Evolutionary conservation across 2,113 vertebrate genomes (phyloP), one percentile per base, ranked within the genome.

Genomic region (Mesocricetus auratus): DNA sequence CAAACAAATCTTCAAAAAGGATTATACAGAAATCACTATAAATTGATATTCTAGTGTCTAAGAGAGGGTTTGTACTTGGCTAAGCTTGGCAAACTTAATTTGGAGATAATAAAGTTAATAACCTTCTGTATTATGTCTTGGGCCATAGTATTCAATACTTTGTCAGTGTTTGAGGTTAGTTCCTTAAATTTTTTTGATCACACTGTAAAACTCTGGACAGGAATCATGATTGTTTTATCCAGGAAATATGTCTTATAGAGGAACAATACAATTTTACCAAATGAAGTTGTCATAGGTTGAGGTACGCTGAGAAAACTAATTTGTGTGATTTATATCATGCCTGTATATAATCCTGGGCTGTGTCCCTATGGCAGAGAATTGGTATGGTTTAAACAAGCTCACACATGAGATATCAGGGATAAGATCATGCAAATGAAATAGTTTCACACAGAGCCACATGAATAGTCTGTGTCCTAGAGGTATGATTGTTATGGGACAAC

Each of bases 21-120:
- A 91, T 87, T 47, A 71, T 53, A 62, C 93, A 96, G 22, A 95
- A 92, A 16, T 26, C 33, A 96, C 45, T 95, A 75, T 53, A 95
- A 68, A 83, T 16, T 91, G 89, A 5, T 42, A 93, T 85, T 60
- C 5, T 75, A 78, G 88, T 50, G 2, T 39, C 3, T 60, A 89
- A 47, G 7, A 47, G 7, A 58, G 39, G 92, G 62, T 60, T 5
- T 83, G 74, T 89, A 31, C 42, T 75, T 81, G 36, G 5, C 31
- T 85, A 85, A 87, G 1, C 11, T 95, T 68, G 45, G 64, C 19
- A 69, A 39, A 69, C 26, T 91, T 69, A 60, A 82, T 69, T 93
- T 78, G 36, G 26, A 60, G 31, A 88, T 5, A 45, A 16, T 81
- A 75, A 90, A 81, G 90, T 42, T 60, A 93, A 58, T 50, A 47